Evolutionary conservation across 2,888 invertebrate species (phyloP), one percentile per base, ranked within the genome.

Genomic region (Syritta pipiens): DNA sequence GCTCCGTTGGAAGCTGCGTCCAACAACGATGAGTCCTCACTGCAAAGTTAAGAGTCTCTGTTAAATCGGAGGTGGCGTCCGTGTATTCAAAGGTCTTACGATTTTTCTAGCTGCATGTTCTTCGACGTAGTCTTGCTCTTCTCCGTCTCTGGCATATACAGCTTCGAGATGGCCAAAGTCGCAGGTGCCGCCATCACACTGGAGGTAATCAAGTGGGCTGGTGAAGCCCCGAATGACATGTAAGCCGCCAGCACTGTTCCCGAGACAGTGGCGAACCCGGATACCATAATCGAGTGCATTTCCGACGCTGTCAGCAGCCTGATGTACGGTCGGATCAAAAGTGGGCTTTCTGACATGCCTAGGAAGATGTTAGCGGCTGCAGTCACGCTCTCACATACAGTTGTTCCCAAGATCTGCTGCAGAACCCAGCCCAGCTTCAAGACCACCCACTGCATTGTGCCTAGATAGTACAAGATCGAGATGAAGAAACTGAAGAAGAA

Each of bases 121-220:
- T 95, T 92, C 0, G 93, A 92, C 0, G 93, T 93, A 0, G 96
- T 95, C 81, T 92, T 90, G 0, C 96, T 94, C 67, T 93, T 90
- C 84, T 96, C 94, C 0, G 94, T 96, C 90, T 99, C 99, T 0
- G 99, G 99, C 90, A 95, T 94, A 84, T 97, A 91, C 0, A 99
- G 90, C 88, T 99, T 99, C 7, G 97, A 92, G 85, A 93, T 95
- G 84, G 96, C 96, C 22, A 99, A 89, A 0, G 98, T 95, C 0
- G 97, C 97, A 0, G 98, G 98, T 0, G 98, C 98, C 0, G 97
- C 96, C 98, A 99, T 98, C 0, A 99, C 94, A 77, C 96, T 96
- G 0, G 98, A 96, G 0, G 97, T 96, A 79, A 99, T 93, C 32
- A 99, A 89, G 88, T 98, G 96, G 0, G 95, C 92, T 0, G 98